Conservation (phyloP, 2,797 vertebrate species). For the Siniperca undulata region DNA sequence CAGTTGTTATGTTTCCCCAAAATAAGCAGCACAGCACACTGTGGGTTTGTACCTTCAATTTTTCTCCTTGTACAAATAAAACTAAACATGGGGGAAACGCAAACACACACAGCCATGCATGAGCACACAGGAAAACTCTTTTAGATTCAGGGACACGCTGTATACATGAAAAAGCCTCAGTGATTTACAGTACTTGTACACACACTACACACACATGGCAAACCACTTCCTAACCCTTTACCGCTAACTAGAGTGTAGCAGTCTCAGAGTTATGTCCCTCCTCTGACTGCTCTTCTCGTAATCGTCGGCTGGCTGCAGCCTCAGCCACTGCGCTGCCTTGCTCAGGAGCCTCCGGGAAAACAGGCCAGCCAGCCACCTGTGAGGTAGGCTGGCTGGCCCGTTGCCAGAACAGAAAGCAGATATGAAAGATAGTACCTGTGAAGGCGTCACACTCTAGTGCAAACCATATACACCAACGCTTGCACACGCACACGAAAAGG, state of each 20-base stretch:
- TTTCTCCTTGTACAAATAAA: slow-evolving; percentile 83
- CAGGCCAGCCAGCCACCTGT: slow-evolving; percentile 70
- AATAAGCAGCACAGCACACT: slow-evolving; percentile 75
- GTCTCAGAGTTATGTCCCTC: slow-evolving; percentile 73
- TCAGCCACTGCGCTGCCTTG: slow-evolving; percentile 65
- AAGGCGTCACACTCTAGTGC: slow-evolving; percentile 78
- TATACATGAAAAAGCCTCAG: slow-evolving; percentile 63
- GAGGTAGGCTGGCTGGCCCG: slow-evolving; percentile 78
- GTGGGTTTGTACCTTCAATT: slow-evolving; percentile 80
- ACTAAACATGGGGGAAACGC: slow-evolving; percentile 74
- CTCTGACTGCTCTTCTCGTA: slow-evolving; percentile 73
- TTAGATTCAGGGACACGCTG: slow-evolving; percentile 49
- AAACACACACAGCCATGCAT: slow-evolving; percentile 66
- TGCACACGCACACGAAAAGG: slow-evolving; percentile 50
- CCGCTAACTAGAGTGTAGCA: slow-evolving; percentile 79
- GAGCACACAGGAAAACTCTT: slow-evolving; percentile 63
- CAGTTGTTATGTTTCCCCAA: slow-evolving; percentile 83
- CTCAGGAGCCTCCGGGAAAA: slow-evolving; percentile 77
- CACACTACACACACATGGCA: slow-evolving; percentile 73
- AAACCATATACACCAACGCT: slow-evolving; percentile 66
- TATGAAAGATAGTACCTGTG: slow-evolving; percentile 76
- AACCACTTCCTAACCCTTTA: slow-evolving; percentile 82
- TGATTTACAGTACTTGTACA: slow-evolving; percentile 73
- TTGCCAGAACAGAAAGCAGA: slow-evolving; percentile 73
- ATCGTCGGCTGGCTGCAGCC: slow-evolving; percentile 71